phyloP scores from a whole-genome alignment of 2,797 vertebrate species.

The Furcifer pardalis region DNA sequence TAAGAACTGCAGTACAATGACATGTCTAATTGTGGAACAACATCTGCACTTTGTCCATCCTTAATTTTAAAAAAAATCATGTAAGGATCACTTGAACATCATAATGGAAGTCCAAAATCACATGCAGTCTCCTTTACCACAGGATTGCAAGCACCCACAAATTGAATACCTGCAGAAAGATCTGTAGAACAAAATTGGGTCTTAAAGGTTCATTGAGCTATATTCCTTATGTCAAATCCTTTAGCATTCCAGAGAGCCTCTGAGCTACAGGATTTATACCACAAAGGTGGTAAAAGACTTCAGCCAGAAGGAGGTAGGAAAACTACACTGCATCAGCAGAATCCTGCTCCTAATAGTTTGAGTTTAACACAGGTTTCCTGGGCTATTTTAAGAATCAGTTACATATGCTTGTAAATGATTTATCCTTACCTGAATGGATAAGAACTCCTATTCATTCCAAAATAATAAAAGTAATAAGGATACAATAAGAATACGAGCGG shows the following conservation, averaged over 20 bases:
- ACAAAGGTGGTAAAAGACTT: neutral
- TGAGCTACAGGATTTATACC: neutral
- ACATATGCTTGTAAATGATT: neutral
- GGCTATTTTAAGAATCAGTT: neutral
- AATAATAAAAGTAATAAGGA: neutral
- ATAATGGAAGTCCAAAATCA: neutral
- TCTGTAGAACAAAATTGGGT: neutral
- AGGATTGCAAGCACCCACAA: neutral
- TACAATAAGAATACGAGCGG: neutral
- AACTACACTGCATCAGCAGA: neutral
- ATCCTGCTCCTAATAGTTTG: neutral
- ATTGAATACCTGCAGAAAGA: neutral
- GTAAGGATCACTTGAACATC: neutral
- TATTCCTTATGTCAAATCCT: neutral
- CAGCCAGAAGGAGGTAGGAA: neutral
- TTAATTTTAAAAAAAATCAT: neutral
- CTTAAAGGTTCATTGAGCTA: neutral
- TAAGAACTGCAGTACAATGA: too few relatives aligned
- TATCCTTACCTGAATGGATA: neutral
- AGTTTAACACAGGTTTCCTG: neutral
- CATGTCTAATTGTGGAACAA: too few relatives aligned
- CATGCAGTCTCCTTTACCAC: neutral
- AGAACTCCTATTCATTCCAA: neutral
- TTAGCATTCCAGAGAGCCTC: neutral
- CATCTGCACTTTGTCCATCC: too few relatives aligned